These are phyloP conservation scores for Diploptera punctata DNA, from an alignment of 2,888 invertebrate genomes.

Conservation along the genomic window DNA sequence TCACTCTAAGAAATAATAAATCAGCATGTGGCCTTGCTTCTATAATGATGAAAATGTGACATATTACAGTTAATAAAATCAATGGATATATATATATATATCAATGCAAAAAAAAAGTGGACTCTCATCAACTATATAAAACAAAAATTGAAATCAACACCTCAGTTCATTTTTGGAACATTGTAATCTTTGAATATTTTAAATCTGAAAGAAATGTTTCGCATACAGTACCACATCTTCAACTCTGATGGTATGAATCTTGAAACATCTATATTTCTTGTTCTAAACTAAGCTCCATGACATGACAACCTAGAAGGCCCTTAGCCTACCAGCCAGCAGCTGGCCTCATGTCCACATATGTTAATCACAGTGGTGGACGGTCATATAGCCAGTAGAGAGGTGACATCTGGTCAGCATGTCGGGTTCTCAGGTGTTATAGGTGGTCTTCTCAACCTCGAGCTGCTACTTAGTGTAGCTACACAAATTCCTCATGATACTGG, in stretches of 20 bases:
- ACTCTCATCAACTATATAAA: neutral
- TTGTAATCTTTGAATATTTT: neutral
- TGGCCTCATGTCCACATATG: no score
- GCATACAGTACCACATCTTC: neutral
- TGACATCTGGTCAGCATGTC: no score
- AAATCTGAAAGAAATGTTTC: neutral
- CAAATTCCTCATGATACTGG: no score
- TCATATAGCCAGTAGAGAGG: no score
- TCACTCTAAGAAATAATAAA: neutral
- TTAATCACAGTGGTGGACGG: no score
- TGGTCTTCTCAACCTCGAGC: no score
- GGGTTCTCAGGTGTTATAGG: no score
- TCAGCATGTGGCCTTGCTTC: neutral
- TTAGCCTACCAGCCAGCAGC: no score
- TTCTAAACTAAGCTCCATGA: no score
- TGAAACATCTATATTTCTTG: no score
- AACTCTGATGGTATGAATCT: neutral
- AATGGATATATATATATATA: neutral
- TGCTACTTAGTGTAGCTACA: no score
- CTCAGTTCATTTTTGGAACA: neutral
- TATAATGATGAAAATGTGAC: neutral
- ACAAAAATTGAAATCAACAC: neutral
- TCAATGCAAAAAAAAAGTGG: neutral
- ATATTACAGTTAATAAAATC: neutral
- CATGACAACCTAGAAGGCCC: no score